These are phyloP conservation scores for Macropodus opercularis DNA, from an alignment of 2,797 vertebrate species.

Conservation along the genomic window DNA sequence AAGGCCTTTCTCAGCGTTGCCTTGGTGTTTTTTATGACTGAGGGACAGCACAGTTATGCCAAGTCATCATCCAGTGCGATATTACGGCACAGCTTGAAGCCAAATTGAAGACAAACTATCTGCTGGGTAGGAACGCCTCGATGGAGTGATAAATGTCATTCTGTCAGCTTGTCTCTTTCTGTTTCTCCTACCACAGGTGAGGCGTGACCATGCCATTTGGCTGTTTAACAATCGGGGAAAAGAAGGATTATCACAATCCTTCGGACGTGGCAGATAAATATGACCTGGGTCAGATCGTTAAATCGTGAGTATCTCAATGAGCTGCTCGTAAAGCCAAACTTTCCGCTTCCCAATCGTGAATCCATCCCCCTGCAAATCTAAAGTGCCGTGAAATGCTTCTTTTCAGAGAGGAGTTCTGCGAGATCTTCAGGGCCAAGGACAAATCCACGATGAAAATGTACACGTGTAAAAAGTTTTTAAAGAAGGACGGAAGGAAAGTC, in stretches of 20 bases:
- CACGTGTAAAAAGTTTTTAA: slow-evolving; percentile 98
- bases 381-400: slow-evolving; percentile 14
- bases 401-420: slow-evolving; percentile 96
- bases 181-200: slow-evolving; percentile 62
- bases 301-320: slow-evolving; percentile 90
- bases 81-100: slow-evolving; percentile 25
- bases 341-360: neutral
- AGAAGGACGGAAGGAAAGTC: slow-evolving; percentile 95
- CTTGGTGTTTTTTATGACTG: slow-evolving; percentile 29
- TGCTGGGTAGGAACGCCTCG: slow-evolving; percentile 9
- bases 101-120: slow-evolving; percentile 30
- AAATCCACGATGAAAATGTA: slow-evolving; percentile 93
- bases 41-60: slow-evolving; percentile 21
- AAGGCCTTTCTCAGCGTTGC: slow-evolving; percentile 48
- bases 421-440: slow-evolving; percentile 98
- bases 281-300: slow-evolving; percentile 97
- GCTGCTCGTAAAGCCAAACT: neutral
- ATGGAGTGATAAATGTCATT: slow-evolving; percentile 10
- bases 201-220: slow-evolving; percentile 95
- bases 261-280: slow-evolving; percentile 98
- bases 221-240: slow-evolving; percentile 96
- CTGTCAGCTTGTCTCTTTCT: slow-evolving; percentile 12
- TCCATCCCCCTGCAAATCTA: too few species aligned
- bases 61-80: slow-evolving; percentile 47
- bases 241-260: slow-evolving; percentile 98